phyloP scores from a whole-genome alignment of 1,140 invertebrate genomes.

The Meloidogyne floridensis region DNA sequence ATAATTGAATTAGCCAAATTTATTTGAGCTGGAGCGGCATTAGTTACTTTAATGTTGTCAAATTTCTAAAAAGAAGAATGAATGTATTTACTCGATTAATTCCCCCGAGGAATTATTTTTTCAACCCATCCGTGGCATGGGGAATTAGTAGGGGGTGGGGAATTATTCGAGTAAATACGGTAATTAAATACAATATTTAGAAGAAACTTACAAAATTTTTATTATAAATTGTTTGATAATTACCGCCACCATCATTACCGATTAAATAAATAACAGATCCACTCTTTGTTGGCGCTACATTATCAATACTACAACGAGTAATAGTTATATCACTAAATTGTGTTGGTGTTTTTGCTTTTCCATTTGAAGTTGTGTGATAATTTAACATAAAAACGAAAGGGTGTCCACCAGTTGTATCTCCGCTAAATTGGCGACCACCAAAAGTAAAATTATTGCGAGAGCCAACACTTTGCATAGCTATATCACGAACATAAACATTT shows the following conservation, averaged over 20 bases:
- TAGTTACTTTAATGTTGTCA: neutral
- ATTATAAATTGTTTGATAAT: conserved; percentile 1
- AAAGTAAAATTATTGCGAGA: conserved; percentile 10
- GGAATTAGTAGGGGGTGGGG: too few species aligned
- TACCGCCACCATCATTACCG: neutral
- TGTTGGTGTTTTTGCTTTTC: conserved; percentile 8
- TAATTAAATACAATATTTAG: too few species aligned
- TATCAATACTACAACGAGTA: conserved; percentile 5
- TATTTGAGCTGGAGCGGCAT: neutral
- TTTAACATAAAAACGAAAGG: conserved; percentile 1
- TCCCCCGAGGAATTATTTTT: too few species aligned
- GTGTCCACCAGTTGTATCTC: neutral
- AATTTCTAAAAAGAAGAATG: neutral
- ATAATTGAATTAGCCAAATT: neutral
- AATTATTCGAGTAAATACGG: too few species aligned
- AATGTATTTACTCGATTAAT: neutral
- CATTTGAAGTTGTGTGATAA: neutral
- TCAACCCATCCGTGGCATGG: too few species aligned
- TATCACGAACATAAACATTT: conserved; percentile 12
- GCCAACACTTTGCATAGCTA: conserved; percentile 19
- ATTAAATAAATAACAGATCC: neutral
- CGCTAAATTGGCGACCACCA: conserved; percentile 5
- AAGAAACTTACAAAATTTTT: neutral
- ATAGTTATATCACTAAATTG: conserved; percentile 7
- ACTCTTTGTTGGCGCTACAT: neutral